Base-by-base conservation (phyloP, 2,888 invertebrate species). In the Eurytoma adleriae region DNA sequence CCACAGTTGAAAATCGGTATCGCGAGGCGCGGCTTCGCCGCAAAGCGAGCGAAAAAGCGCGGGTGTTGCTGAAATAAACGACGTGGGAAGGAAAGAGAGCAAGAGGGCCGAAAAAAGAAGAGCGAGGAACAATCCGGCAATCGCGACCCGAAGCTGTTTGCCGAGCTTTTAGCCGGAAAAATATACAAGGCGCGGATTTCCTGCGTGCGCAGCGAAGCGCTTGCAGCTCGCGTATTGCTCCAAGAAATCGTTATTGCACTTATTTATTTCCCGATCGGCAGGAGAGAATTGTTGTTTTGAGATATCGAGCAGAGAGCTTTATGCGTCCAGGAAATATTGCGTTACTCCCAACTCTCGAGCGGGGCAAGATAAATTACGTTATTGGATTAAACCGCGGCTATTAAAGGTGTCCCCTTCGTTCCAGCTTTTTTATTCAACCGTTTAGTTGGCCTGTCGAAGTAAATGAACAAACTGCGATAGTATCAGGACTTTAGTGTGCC, bases 371-470 rank as follows among this genome's bases (percentile, higher is more conserved):
- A 52, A 62, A 72, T 72, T 40, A 7, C 50, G 18, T 52, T 71
- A 76, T 71, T 82, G 82, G 78, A 80, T 83, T 73, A 76, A 80
- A 79, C 66, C 48, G 62, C 24, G 57, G 20, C 57, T 57, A 70
- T 70, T 70, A 74, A 74, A 67, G 67, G 54, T 24, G 40, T 10
- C 10, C 40, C 40, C 0, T 10, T 40, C 56, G 24, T 18, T 12
- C 14, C 40, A 40, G n/a, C 16, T 66, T 74, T 74, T 50, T 40
- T 40, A 40, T 40, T 40, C 10, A 10, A 40, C 40, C 40, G 7
- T 10, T 40, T 40, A 40, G 40, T 40, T 40, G 40, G 40, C 5
- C 40, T 40, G 40, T 40, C 40, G 40, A 40, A 40, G 10, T 10
- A 40, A 40, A 40, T 40, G 7, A 40, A 40, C 40, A 40, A 7